Evolutionary conservation across 1,140 invertebrate species (phyloP).

Genomic region (Drosophila sucinea): DNA sequence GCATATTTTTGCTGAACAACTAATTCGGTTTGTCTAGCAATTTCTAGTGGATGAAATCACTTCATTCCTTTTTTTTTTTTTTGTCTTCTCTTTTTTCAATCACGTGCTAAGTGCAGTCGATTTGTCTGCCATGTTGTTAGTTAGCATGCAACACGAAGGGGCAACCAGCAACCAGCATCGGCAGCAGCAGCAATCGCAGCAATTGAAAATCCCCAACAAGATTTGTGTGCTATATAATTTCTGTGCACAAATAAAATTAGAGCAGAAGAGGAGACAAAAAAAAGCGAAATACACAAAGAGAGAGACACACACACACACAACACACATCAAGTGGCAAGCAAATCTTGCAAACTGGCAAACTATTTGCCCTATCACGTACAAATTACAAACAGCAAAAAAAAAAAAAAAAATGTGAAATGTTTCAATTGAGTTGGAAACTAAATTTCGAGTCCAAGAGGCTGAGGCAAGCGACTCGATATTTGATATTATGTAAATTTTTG

Average conservation of each 20-base stretch:
- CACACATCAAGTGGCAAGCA: conserved; percentile 3
- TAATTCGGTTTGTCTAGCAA: conserved; percentile 3
- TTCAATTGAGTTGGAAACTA: conserved; percentile 67
- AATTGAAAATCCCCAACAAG: conserved; percentile 45
- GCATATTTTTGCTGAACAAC: conserved; percentile 5
- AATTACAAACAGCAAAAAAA: conserved; percentile 44
- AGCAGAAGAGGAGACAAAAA: background rate
- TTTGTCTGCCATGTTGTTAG: conserved; percentile 64
- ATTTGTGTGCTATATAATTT: conserved; percentile 73
- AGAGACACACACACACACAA: background rate
- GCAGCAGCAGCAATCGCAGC: conserved; percentile 7
- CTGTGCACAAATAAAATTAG: conserved; percentile 53
- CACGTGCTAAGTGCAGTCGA: conserved; percentile 79
- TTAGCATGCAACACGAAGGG: conserved; percentile 62
- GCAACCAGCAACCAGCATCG: conserved; percentile 19
- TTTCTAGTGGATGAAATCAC: conserved; percentile 52
- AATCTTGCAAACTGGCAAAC: conserved; percentile 61
- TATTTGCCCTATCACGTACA: conserved; percentile 80
- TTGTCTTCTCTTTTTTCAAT: conserved; percentile 76
- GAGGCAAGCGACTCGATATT: conserved; percentile 1
- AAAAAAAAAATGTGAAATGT: conserved; percentile 71
- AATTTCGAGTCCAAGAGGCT: background rate
- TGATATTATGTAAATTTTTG: conserved; percentile 20
- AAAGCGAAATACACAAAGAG: conserved; percentile 14
- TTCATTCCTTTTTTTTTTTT: conserved; percentile 73